phyloP scores from a whole-genome alignment of 2,113 vertebrate genomes.

The Neotragus moschatus region DNA sequence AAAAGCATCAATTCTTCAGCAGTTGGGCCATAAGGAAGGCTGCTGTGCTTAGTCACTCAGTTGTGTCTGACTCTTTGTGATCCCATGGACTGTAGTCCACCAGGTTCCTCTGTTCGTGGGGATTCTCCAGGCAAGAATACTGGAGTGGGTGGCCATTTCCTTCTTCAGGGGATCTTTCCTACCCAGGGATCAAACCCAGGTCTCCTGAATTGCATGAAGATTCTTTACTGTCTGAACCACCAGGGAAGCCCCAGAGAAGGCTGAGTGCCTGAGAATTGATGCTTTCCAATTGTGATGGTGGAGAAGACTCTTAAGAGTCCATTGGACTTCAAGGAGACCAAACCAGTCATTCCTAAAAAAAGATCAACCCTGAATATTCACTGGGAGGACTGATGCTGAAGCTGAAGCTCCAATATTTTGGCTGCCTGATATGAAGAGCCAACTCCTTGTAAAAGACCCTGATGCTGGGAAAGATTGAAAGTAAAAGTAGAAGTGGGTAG shows the following conservation, averaged over 20 bases:
- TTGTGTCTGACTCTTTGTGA: rapidly evolving
- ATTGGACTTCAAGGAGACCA: not conserved
- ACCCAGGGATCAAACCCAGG: not conserved
- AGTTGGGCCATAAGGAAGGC: not conserved
- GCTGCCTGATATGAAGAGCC: not conserved
- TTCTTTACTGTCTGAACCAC: not conserved
- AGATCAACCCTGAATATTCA: not conserved
- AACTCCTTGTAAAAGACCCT: not conserved
- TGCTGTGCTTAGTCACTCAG: not conserved
- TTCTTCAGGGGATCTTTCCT: not conserved
- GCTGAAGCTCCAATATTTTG: not conserved
- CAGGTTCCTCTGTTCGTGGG: not conserved
- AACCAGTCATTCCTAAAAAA: not conserved
- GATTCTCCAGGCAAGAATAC: not conserved
- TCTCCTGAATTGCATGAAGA: not conserved
- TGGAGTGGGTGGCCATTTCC: not conserved
- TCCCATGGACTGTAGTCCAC: rapidly evolving
- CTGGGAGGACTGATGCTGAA: not conserved
- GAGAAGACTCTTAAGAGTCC: not conserved
- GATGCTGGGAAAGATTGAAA: not conserved
- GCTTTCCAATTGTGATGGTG: not conserved
- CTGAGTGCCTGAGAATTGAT: not conserved
- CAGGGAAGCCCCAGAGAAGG: not conserved
- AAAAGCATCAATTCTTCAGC: not conserved
- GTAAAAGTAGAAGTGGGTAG: not conserved